Base-by-base conservation (phyloP, 2,888 invertebrate species). In the Portevinia maculata region DNA sequence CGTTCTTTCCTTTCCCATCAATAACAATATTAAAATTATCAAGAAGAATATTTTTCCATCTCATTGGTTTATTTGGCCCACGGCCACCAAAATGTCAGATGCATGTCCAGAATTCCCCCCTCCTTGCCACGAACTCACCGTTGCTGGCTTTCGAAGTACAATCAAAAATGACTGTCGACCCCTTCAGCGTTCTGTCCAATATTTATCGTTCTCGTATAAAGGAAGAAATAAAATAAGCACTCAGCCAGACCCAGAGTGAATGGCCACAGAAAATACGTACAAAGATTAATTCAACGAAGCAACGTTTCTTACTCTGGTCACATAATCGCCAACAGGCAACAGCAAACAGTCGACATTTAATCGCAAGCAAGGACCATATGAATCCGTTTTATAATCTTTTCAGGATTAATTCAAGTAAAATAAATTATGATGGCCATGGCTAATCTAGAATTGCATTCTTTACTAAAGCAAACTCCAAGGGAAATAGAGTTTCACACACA, bases 321-420 rank as follows among this genome's bases (percentile, higher is more conserved):
- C 1, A 13, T 24, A 4, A 24, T 28, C 13, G 9, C 30, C 52
- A n/a, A 6, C 3, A 32, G 9, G 5, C 30, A 28, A 9, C 11
- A 53, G 7, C 21, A 21, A 4, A 13, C 55, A 41, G 41, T 1
- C 24, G 1, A n/a, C 3, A 28, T 39, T 39, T 13, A 21, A 24
- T 53, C 34, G 39, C 9, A 39, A 24, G 15, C 15, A 39, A 39
- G 21, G 55, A 21, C 37, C 19, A 57, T 57, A 24, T 9, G 15
- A 34, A 57, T 15, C 39, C 55, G 3, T 44, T 44, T 44, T 4
- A 21, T 53, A 53, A 17, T 24, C 15, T 57, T 57, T 57, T 57
- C 24, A 15, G 9, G 39, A 57, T 39, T 57, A 39, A 57, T 57
- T 57, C 39, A 57, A 57, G 39, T 24, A n/a, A 24, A 24, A 24